Evolutionary conservation across 2,113 vertebrate species (phyloP).

Genomic region (Calonectris borealis): DNA sequence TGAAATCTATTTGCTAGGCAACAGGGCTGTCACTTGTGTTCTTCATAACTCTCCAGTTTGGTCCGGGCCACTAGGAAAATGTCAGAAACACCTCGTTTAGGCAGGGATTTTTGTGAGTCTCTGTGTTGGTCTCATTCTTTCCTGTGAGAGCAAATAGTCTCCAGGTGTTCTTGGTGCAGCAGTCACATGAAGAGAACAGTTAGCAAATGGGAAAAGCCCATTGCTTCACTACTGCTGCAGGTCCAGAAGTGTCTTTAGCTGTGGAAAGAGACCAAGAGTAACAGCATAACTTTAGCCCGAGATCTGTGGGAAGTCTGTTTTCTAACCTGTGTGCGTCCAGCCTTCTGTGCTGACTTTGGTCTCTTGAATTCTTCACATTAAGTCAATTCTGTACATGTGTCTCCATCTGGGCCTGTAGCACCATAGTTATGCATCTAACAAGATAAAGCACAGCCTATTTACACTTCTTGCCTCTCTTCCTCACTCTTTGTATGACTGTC

Average conservation of each 20-base stretch:
- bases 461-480: background rate
- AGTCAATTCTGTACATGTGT: fast-evolving
- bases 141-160: background rate
- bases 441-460: too few relatives aligned
- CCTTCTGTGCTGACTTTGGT: background rate
- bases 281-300: background rate
- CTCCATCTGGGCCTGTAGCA: background rate
- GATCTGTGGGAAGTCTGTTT: background rate
- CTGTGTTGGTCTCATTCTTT: background rate
- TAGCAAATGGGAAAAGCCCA: background rate
- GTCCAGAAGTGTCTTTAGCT: background rate
- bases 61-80: background rate
- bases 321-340: background rate
- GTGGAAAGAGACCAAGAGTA: background rate
- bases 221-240: background rate
- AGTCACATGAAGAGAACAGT: background rate
- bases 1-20: background rate
- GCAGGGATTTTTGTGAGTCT: background rate
- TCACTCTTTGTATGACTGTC: background rate
- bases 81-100: background rate
- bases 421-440: background rate
- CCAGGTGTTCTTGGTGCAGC: background rate
- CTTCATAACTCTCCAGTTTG: background rate
- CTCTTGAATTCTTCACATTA: background rate
- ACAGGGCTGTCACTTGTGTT: background rate